A percentile compares a stretch with the other conserved stretches of the same genome.
These are phyloP conservation scores for Pristionchus entomophagus DNA, from an alignment of 2,888 invertebrate species.

Conservation along the genomic window DNA sequence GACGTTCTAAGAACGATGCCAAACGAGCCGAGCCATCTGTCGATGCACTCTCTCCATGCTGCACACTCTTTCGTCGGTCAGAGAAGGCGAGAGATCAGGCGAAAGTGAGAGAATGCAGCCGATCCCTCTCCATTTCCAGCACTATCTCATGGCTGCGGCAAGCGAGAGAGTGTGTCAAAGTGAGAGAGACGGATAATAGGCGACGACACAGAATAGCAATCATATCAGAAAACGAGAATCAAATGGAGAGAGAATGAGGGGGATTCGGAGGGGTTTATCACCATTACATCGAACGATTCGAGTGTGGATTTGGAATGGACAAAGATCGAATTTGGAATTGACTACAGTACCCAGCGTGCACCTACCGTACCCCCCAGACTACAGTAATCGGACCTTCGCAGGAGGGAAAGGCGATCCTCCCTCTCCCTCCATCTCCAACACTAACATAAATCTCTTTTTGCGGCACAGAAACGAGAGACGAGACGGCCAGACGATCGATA, in stretches of 20 bases:
- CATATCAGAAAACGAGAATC: slow-evolving; percentile 35
- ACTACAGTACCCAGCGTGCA: slow-evolving; percentile 9
- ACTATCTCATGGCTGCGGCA: not conserved
- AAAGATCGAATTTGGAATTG: not conserved
- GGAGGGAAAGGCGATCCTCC: not conserved
- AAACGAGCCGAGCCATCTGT: slow-evolving; percentile 25
- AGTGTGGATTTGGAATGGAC: not conserved
- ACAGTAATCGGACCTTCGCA: not conserved
- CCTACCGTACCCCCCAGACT: not conserved
- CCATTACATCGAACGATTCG: not conserved
- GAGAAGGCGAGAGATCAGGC: slow-evolving; percentile 10
- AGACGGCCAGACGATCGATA: slow-evolving; percentile 21
- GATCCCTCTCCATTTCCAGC: not conserved
- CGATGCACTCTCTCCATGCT: not conserved
- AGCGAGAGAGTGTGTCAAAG: not conserved
- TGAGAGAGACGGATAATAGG: not conserved
- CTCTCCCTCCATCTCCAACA: slow-evolving; percentile 13
- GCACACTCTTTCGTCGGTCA: not conserved
- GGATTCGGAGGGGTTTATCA: not conserved
- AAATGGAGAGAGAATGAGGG: slow-evolving; percentile 1
- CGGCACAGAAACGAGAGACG: not conserved
- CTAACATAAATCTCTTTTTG: slow-evolving; percentile 37
- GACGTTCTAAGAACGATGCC: slow-evolving; percentile 31
- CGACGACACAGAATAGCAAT: slow-evolving; percentile 38
- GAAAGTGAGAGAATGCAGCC: not conserved